Base-by-base conservation (phyloP, 2,888 invertebrate species). In the Anticlea derivata region DNA sequence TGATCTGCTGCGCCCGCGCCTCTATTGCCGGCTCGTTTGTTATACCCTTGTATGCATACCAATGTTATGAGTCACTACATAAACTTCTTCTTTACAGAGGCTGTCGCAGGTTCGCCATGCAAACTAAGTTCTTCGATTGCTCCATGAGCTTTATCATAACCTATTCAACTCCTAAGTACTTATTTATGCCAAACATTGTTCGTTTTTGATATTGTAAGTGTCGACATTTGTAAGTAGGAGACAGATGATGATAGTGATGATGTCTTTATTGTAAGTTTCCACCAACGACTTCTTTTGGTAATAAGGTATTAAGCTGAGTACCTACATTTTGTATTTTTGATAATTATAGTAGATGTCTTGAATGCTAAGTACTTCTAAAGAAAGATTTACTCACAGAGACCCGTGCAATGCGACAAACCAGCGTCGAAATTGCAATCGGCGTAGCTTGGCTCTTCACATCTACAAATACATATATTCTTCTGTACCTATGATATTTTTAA, bases 11-110 rank as follows among this genome's bases (percentile, higher is more conserved):
- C 55, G 46, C 49, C 49, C 38, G 52, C 54, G 39, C 55, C 41
- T 63, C 79, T 73, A 83, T 84, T 83, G 83, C 83, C 70, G 73
- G 56, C 41, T 40, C 49, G 24, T 44, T 52, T 51, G 52, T 35
- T 24, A 11, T 45, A 45, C 40, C 3, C 27, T 31, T 50, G n/a
- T 13, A 58, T 62, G 60, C 68, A 66, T 71, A 57, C 65, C 67
- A 50, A 45, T 52, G 29, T 47, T 50, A 68, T 73, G 70, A 68
- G 64, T 73, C 70, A 73, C 56, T 53, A 73, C 58, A 46, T 37
- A 26, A 22, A 24, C 7, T 33, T 31, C 7, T 24, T 29, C 5
- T 26, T 24, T 26, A 26, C 35, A 35, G 7, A 35, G 23, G 11
- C 35, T 11, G 23, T 10, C 17, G 10, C 31, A 30, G n/a, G n/a